A percentile compares a stretch with the other conserved stretches of the same genome.
phyloP scores from a whole-genome alignment of 2,797 vertebrate species.

The Sternarchorhynchus goeldii region DNA sequence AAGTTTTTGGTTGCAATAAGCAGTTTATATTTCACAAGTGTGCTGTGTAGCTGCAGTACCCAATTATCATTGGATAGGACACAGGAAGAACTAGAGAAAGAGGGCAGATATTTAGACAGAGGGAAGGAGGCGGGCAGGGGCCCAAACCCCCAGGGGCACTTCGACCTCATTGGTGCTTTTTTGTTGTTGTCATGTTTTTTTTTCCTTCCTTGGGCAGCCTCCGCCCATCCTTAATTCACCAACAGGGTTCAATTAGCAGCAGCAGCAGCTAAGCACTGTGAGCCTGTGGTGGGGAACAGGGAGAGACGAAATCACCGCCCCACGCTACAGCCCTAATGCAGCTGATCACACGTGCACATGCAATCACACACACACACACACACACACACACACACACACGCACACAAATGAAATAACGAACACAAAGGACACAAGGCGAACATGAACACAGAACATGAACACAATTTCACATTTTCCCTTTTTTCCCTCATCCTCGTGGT shows the following conservation, averaged over 20 bases:
- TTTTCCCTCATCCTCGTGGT: constrained; percentile 8
- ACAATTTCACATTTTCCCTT: not conserved
- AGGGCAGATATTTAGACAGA: constrained; percentile 79
- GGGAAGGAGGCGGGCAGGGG: constrained; percentile 73
- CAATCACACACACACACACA: constrained; percentile 34
- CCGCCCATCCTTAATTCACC: constrained; percentile 70
- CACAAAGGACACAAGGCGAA: constrained; percentile 14
- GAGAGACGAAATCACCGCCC: constrained; percentile 67
- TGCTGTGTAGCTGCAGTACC: constrained; percentile 80
- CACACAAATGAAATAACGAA: constrained; percentile 8
- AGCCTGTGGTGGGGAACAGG: constrained; percentile 70
- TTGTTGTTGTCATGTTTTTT: constrained; percentile 47
- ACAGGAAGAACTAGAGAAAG: constrained; percentile 79
- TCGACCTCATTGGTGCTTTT: constrained; percentile 72
- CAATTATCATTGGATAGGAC: constrained; percentile 84
- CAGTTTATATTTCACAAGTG: constrained; percentile 84
- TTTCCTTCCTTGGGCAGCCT: constrained; percentile 33
- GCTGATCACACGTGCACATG: constrained; percentile 65
- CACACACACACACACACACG: constrained; percentile 15
- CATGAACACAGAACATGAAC: constrained; percentile 29
- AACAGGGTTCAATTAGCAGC: constrained; percentile 82
- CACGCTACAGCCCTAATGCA: constrained; percentile 35
- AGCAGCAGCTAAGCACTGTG: constrained; percentile 71
- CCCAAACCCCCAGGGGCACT: constrained; percentile 73
- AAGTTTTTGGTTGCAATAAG: constrained; percentile 51